Evolutionary conservation across 2,797 vertebrate genomes (phyloP).

Genomic region (Spheniscus humboldti): DNA sequence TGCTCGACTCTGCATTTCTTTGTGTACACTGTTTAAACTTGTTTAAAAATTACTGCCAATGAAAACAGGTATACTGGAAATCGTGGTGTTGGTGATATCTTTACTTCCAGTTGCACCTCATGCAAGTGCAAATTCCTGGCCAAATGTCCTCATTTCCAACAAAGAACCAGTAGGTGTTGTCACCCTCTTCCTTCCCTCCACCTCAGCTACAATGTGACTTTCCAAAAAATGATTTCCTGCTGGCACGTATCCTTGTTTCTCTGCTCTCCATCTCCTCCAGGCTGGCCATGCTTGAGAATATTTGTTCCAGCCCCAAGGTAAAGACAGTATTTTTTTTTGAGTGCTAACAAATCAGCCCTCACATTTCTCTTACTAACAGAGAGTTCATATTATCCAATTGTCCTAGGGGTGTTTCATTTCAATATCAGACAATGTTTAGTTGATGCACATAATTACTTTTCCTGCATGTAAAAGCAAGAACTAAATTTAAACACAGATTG

Average conservation of each 20-base stretch:
- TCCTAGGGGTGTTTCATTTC: slow-evolving; percentile 17
- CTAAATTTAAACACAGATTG: neutral
- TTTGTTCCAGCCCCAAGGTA: neutral
- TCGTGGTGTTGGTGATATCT: neutral
- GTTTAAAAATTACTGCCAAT: neutral
- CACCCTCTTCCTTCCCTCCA: neutral
- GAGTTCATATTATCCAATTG: slow-evolving; percentile 10
- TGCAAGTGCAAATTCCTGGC: neutral
- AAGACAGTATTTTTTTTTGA: neutral
- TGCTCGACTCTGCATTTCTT: neutral
- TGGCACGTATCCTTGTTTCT: neutral
- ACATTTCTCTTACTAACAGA: neutral
- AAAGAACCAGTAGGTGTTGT: neutral
- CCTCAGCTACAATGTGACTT: neutral
- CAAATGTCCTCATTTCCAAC: neutral
- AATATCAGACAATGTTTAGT: slow-evolving; percentile 23
- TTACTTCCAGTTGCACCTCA: neutral
- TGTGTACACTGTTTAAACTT: neutral
- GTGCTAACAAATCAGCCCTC: neutral
- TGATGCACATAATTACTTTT: slow-evolving; percentile 16
- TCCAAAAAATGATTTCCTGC: neutral
- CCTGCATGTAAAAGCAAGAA: slow-evolving; percentile 27
- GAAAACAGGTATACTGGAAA: neutral
- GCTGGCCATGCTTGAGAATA: neutral
- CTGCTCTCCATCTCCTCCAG: neutral